These are phyloP conservation scores for Bujurquina vittata DNA, from an alignment of 2,113 vertebrate genomes.

Conservation along the genomic window DNA sequence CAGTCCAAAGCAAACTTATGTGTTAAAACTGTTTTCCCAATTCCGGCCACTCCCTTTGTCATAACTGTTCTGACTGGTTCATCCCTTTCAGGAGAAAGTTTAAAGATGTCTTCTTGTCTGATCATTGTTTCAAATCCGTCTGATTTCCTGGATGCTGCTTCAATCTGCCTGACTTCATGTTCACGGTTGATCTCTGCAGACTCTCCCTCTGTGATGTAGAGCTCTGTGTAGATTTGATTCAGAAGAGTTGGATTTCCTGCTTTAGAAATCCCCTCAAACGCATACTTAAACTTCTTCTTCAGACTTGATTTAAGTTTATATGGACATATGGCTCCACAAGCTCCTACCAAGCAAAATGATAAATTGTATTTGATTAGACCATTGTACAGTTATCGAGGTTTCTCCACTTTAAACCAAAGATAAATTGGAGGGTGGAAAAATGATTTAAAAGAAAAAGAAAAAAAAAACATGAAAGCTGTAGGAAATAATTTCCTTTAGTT, in stretches of 20 bases:
- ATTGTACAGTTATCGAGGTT: not conserved
- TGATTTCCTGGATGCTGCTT: conserved; percentile 10
- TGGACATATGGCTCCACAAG: not conserved
- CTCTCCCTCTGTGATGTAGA: conserved; percentile 42
- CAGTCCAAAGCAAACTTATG: conserved; percentile 29
- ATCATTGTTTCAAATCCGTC: not conserved
- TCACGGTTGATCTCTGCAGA: conserved; percentile 6
- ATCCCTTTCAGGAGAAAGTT: not conserved
- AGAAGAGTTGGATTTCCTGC: conserved; percentile 18
- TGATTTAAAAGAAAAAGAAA: accelerated
- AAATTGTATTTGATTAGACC: not conserved
- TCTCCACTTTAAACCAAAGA: not conserved
- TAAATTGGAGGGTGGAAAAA: accelerated
- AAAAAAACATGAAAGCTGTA: accelerated
- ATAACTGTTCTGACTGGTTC: conserved; percentile 23
- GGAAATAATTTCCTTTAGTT: not conserved
- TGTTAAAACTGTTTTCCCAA: conserved; percentile 45
- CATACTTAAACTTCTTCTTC: conserved; percentile 5
- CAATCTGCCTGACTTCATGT: conserved; percentile 61
- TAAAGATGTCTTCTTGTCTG: not conserved
- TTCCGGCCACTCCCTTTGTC: conserved; percentile 31
- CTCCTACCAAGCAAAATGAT: not conserved
- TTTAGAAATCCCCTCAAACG: conserved; percentile 42
- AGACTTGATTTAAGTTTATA: not conserved
- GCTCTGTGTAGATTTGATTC: conserved; percentile 57